A percentile compares a stretch with the other conserved stretches of the same genome.
Conservation (phyloP, 2,888 invertebrate species). For the Sinhomidia bicolor region DNA sequence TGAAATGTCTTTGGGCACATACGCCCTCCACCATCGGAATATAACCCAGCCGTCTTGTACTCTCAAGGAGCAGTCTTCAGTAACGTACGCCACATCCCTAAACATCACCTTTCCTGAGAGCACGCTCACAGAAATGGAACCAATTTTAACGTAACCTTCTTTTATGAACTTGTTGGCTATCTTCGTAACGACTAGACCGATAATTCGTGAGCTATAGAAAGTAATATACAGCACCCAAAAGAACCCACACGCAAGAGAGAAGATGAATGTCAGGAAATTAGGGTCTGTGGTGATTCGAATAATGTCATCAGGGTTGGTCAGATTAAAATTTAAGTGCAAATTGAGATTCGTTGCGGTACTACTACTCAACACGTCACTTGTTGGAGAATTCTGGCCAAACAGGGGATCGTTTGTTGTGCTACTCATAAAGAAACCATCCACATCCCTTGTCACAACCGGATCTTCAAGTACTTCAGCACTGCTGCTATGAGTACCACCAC, state of each 20-base stretch:
- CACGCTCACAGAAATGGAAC: constrained; percentile 96
- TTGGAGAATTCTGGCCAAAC: constrained; percentile 10
- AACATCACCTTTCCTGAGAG: constrained; percentile 99
- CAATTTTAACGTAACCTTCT: constrained; percentile 94
- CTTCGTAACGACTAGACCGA: constrained; percentile 94
- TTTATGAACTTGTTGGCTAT: constrained; percentile 93
- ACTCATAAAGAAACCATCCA: not conserved
- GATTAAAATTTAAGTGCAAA: constrained; percentile 20
- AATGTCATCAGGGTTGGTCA: constrained; percentile 64
- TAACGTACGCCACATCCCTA: constrained; percentile 95
- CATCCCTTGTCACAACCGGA: not conserved
- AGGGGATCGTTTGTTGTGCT: constrained; percentile 8
- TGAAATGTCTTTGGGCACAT: constrained; percentile 96
- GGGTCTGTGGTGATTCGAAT: constrained; percentile 85
- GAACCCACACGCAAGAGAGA: constrained; percentile 91
- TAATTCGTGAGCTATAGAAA: constrained; percentile 96
- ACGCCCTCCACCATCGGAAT: constrained; percentile 99
- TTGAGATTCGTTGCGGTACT: constrained; percentile 29
- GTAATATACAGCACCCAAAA: constrained; percentile 97
- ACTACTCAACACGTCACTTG: constrained; percentile 42
- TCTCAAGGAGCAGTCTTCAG: constrained; percentile 95
- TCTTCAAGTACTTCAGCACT: not conserved
- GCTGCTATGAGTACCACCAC: not conserved
- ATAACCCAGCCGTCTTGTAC: constrained; percentile 98
- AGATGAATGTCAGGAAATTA: constrained; percentile 89